Percentiles rank a stretch among this genome's conserved stretches.
These are phyloP conservation scores for Machimus rusticus DNA, from an alignment of 2,888 invertebrate genomes.

Conservation along the genomic window DNA sequence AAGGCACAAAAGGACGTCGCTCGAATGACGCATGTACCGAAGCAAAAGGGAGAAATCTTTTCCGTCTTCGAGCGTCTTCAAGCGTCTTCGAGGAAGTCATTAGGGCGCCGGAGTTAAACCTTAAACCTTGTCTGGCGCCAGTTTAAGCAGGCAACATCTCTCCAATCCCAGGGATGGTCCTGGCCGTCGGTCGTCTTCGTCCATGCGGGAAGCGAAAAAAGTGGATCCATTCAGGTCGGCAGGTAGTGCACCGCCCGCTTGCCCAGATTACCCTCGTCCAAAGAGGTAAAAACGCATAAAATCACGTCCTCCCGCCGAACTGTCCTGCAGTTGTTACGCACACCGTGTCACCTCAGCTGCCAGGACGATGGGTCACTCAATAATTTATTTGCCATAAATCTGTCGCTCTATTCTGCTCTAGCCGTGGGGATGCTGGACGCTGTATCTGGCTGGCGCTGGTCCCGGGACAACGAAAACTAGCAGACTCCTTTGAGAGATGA, in stretches of 20 bases:
- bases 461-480: background rate
- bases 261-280: slow-evolving; percentile 14
- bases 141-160: slow-evolving; percentile 10
- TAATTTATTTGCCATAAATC: slow-evolving; percentile 36
- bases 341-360: background rate
- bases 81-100: slow-evolving; percentile 21
- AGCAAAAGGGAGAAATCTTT: background rate
- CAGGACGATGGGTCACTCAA: slow-evolving; percentile 11
- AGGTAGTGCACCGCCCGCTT: slow-evolving; percentile 2
- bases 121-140: slow-evolving; percentile 34
- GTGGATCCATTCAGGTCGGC: slow-evolving; percentile 14
- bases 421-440: background rate
- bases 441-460: background rate
- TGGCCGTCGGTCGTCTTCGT: background rate
- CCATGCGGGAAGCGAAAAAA: background rate
- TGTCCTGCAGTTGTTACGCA: slow-evolving; percentile 13
- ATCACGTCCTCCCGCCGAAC: background rate
- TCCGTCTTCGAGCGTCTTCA: background rate
- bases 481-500: background rate
- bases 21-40: background rate
- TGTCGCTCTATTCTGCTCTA: background rate
- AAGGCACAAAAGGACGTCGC: background rate
- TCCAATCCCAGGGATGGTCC: background rate
- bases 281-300: slow-evolving; percentile 14
- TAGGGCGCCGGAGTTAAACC: slow-evolving; percentile 17